Evolutionary conservation across 2,888 invertebrate genomes (phyloP).

Genomic region (Acleris sparsana): DNA sequence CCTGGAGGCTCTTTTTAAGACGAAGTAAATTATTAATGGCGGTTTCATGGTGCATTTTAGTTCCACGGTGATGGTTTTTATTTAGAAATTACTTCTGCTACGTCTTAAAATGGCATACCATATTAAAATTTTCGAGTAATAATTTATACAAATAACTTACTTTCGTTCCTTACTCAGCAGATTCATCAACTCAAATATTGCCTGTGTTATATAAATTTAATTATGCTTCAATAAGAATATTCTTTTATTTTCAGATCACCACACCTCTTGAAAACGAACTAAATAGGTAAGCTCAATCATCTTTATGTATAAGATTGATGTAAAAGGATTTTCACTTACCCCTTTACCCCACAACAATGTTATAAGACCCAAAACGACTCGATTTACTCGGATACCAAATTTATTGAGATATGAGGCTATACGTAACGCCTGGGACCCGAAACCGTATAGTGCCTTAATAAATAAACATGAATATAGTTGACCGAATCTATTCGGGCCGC

Average conservation of each 20-base stretch:
- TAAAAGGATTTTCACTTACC: not conserved
- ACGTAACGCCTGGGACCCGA: conserved; percentile 34
- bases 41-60: not conserved
- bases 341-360: conserved; percentile 5
- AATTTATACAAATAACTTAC: no score
- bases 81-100: no score
- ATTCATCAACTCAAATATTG: no score
- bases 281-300: conserved; percentile 19
- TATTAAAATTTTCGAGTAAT: no score
- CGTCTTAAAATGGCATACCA: no score
- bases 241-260: conserved; percentile 20
- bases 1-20: not conserved
- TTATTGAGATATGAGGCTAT: conserved; percentile 41
- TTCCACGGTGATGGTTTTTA: not conserved
- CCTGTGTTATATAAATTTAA: no score
- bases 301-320: conserved; percentile 1
- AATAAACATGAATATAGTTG: conserved; percentile 65
- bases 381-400: conserved; percentile 42
- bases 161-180: no score
- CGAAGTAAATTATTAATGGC: no score
- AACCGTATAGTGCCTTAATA: conserved; percentile 56
- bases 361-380: conserved; percentile 37
- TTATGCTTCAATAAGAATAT: no score
- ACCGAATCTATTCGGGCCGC: conserved; percentile 47
- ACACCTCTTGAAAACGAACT: not conserved